Conservation (phyloP, 2,113 vertebrate species). For the Genyomyrus donnyi region DNA sequence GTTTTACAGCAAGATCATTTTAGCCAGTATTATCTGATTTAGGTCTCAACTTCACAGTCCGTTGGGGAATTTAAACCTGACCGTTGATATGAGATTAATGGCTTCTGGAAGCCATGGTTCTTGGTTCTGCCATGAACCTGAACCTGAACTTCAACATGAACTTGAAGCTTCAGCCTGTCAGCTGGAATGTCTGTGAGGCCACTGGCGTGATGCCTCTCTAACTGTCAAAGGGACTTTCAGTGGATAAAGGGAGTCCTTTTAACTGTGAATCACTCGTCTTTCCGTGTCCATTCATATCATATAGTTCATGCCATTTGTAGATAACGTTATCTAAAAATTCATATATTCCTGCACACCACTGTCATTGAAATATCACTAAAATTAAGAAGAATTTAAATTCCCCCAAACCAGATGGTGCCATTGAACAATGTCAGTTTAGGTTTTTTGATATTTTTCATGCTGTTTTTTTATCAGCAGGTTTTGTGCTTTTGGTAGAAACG, state of each 20-base stretch:
- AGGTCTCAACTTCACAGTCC: background rate
- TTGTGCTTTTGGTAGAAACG: background rate
- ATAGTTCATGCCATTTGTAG: background rate
- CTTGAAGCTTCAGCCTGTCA: background rate
- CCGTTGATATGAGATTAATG: background rate
- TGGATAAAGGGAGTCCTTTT: background rate
- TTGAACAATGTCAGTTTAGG: background rate
- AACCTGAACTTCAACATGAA: background rate
- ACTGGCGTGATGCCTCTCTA: background rate
- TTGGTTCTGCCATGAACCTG: background rate
- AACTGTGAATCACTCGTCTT: background rate
- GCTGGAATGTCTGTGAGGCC: background rate
- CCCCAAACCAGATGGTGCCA: background rate
- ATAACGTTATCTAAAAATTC: background rate
- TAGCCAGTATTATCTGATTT: background rate
- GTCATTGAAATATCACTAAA: background rate
- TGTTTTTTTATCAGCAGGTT: background rate
- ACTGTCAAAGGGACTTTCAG: background rate
- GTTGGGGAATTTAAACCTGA: background rate
- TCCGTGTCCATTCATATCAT: background rate
- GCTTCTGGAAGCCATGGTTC: background rate
- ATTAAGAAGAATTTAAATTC: background rate
- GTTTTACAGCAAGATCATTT: background rate
- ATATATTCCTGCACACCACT: background rate
- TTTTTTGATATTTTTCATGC: background rate